Base-by-base conservation (phyloP, 2,797 vertebrate species). In the Apogon hyalosoma region DNA sequence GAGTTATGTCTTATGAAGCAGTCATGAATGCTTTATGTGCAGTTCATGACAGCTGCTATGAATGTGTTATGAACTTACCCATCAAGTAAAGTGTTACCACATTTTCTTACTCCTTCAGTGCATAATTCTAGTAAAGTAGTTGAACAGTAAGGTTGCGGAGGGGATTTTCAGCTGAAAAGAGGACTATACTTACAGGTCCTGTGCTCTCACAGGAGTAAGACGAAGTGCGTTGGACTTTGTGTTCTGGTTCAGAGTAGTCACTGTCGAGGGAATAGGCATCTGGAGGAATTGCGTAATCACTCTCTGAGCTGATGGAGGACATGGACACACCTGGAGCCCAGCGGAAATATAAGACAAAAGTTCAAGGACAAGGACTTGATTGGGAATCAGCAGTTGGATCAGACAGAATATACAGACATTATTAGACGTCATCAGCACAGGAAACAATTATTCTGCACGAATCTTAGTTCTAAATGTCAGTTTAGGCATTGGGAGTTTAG, bases 241-340 rank as follows among this genome's bases (percentile, higher is more conserved):
- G 96, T 48, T 99, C 97, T 0, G 97, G 97, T 79, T 98, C 97
- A 0, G 95, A 98, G 88, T 96, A 96, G 90, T 98, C 96, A 1
- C 96, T 95, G 91, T 98, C 96, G 91, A 98, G 82, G 1, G 95
- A 98, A 78, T 86, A 98, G 63, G 97, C 97, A 7, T 99, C 97
- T 0, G 97, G 97, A 18, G 97, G 97, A 61, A 99, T 96, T 74
- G 97, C 97, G 12, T 99, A 99, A 86, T 99, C 97, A 11, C 97
- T 95, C 85, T 99, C 97, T 0, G 97, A 99, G 91, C 97, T 97
- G 86, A 99, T 82, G 0, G 97, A 99, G 38, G 97, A 99, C 95
- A 98, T 94, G 63, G 97, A 99, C 42, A 97, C 96, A 7, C 97
- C 97, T 99, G 76, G 14, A 49, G 39, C 14, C 46, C 7, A 62